A percentile compares a stretch with the other conserved stretches of the same genome.
phyloP scores from a whole-genome alignment of 2,797 vertebrate genomes.

The Molossus alvarezi region DNA sequence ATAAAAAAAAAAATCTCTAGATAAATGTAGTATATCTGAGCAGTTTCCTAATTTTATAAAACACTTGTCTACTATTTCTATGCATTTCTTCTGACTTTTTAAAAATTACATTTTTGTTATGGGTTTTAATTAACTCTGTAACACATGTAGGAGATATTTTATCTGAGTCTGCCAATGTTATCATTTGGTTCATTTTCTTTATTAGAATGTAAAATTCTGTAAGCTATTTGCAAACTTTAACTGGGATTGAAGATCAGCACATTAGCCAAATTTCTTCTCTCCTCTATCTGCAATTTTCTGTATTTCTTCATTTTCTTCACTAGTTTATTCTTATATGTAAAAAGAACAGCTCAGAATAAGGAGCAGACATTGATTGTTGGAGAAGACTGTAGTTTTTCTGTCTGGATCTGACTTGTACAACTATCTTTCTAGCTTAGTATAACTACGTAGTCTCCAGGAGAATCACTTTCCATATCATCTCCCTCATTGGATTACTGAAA shows the following conservation, averaged over 20 bases:
- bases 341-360: neutral
- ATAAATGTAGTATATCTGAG: neutral
- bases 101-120: neutral
- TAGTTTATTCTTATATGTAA: slow-evolving; percentile 1
- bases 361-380: neutral
- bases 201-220: slow-evolving; percentile 15
- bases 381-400: neutral
- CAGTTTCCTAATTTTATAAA: neutral
- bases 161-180: neutral
- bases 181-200: slow-evolving; percentile 3
- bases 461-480: slow-evolving; percentile 23
- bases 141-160: neutral
- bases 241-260: neutral
- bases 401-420: neutral
- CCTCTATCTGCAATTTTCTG: neutral
- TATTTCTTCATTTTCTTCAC: neutral
- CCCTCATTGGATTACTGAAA: neutral
- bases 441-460: neutral
- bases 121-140: neutral
- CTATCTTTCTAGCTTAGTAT: neutral
- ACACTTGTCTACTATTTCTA: neutral
- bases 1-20: neutral
- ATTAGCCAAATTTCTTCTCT: neutral
- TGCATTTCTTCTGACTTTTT: neutral
- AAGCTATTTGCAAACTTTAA: neutral